Evolutionary conservation across 2,797 vertebrate species (phyloP).

Genomic region (Hephaestus fuliginosus): DNA sequence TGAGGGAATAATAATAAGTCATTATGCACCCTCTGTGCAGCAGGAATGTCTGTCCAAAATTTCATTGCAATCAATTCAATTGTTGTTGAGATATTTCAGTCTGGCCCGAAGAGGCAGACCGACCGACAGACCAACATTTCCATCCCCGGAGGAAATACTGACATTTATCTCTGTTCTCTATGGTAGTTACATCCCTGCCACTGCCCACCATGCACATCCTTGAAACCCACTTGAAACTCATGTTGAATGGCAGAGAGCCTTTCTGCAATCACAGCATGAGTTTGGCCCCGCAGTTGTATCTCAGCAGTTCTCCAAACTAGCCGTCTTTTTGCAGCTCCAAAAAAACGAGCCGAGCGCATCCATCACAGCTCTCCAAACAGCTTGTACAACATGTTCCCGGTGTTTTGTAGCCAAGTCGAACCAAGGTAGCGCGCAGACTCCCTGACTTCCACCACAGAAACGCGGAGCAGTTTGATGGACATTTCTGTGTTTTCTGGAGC

Average conservation of each 20-base stretch:
- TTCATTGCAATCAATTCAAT: no score
- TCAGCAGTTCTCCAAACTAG: constrained; percentile 23
- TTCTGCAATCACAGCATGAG: background rate
- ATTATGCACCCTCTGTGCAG: background rate
- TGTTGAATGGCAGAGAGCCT: background rate
- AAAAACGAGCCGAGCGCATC: constrained; percentile 12
- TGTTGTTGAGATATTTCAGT: background rate
- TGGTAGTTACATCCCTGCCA: no score
- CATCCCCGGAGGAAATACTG: background rate
- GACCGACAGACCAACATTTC: background rate
- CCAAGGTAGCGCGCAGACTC: constrained; percentile 20
- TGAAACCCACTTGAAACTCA: background rate
- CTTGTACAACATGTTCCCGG: constrained; percentile 24
- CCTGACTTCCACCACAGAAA: constrained; percentile 23
- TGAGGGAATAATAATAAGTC: background rate
- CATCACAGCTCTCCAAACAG: constrained; percentile 49
- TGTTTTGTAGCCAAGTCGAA: constrained; percentile 32
- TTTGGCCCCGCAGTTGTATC: constrained; percentile 1
- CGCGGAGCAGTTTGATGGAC: constrained; percentile 30
- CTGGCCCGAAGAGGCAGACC: background rate
- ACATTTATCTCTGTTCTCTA: background rate
- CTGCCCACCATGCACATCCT: background rate
- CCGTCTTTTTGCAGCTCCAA: constrained; percentile 4
- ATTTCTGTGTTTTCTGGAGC: constrained; percentile 27
- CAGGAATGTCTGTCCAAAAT: no score